Conservation (phyloP, 2,797 vertebrate species). For the Merluccius polli region DNA sequence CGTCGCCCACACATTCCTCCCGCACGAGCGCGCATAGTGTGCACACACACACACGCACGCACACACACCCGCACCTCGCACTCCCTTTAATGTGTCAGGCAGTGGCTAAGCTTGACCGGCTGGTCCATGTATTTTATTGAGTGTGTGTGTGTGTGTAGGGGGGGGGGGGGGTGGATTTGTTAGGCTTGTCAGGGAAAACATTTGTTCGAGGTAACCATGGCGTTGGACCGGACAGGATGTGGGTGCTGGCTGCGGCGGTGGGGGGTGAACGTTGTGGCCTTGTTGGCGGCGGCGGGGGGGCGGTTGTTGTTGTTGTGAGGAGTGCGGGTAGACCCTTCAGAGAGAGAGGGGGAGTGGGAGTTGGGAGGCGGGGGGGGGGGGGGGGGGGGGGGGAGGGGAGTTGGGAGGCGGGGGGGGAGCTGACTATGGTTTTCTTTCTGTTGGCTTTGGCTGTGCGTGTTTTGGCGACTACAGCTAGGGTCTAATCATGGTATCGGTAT, state of each 20-base stretch:
- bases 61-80: constrained; percentile 17
- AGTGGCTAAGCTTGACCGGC: constrained; percentile 72
- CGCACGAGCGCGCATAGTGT: too few species aligned
- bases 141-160: constrained; percentile 26
- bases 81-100: constrained; percentile 66
- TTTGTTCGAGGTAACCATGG: constrained; percentile 37
- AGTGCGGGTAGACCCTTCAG: too few species aligned
- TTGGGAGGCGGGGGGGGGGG: constrained; percentile 1
- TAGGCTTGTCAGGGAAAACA: constrained; percentile 36
- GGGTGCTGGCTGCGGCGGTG: constrained; percentile 31
- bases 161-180: constrained; percentile 44
- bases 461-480: constrained; percentile 21
- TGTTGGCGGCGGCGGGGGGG: too few species aligned
- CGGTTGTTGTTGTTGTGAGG: too few species aligned
- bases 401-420: constrained; percentile 9
- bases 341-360: too few species aligned
- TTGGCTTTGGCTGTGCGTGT: constrained; percentile 26
- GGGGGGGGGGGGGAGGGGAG: constrained; percentile 10
- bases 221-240: constrained; percentile 71
- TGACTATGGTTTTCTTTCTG: constrained; percentile 5
- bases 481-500: constrained; percentile 36
- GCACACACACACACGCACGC: constrained; percentile 3
- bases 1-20: constrained; percentile 9
- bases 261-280: too few species aligned
- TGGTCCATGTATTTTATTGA: constrained; percentile 54